These are phyloP conservation scores for Telmatherina bonti DNA, from an alignment of 2,797 vertebrate genomes.

Conservation along the genomic window DNA sequence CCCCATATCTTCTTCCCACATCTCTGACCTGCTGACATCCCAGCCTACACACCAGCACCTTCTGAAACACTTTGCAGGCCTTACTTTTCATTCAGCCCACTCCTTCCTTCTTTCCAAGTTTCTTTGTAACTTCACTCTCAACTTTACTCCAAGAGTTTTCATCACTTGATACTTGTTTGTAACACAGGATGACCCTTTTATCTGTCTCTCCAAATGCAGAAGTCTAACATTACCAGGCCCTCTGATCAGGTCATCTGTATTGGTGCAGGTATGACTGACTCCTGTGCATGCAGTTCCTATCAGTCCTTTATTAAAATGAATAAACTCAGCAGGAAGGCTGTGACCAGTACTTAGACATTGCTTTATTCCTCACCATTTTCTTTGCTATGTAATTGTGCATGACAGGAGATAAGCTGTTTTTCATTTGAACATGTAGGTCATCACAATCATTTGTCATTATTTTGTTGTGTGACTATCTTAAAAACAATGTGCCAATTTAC, in stretches of 20 bases:
- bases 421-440: not conserved
- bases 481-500: not conserved
- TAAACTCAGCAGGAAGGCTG: not conserved
- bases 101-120: conserved; percentile 4
- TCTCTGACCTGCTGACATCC: conserved; percentile 38
- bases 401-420: not conserved
- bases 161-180: not conserved
- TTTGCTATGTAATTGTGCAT: not conserved
- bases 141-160: not conserved
- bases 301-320: not conserved
- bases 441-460: not conserved
- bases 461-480: not conserved
- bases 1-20: conserved; percentile 40
- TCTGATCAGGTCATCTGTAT: not conserved
- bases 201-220: not conserved
- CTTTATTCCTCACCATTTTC: not conserved
- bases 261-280: not conserved
- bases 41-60: conserved; percentile 42
- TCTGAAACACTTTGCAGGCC: conserved; percentile 27
- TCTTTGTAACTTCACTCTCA: not conserved
- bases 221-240: not conserved
- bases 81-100: conserved; percentile 29
- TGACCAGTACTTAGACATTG: not conserved
- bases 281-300: not conserved
- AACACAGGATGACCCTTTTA: not conserved